A percentile compares a stretch with the other conserved stretches of the same genome.
Conservation (phyloP, 1,140 invertebrate species). For the Galleria mellonella region DNA sequence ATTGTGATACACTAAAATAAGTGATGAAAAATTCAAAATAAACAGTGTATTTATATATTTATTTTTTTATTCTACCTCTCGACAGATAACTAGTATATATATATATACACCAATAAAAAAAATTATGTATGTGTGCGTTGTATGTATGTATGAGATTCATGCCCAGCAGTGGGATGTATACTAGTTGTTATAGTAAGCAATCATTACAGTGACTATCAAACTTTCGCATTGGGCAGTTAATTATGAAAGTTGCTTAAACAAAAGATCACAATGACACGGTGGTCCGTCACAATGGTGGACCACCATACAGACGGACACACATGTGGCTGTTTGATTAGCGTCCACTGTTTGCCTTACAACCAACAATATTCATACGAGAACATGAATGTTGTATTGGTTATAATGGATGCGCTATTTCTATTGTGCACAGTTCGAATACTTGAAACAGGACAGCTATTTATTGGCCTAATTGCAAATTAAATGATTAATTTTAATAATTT, state of each 20-base stretch:
- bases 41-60: no score
- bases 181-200: no score
- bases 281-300: constrained; percentile 23
- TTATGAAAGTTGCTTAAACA: constrained; percentile 32
- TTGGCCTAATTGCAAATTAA: no score
- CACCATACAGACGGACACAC: constrained; percentile 24
- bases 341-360: constrained; percentile 21
- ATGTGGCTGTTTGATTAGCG: constrained; percentile 32
- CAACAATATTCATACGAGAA: constrained; percentile 2
- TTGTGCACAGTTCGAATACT: not conserved
- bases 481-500: no score
- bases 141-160: no score
- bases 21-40: no score
- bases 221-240: constrained; percentile 21
- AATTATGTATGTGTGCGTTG: no score
- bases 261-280: constrained; percentile 23
- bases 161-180: no score
- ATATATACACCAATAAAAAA: no score
- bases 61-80: no score
- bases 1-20: no score
- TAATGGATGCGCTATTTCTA: constrained; percentile 1
- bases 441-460: not conserved
- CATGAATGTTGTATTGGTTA: not conserved
- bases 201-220: not conserved
- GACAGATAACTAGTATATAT: no score